Evolutionary conservation across 1,140 invertebrate species (phyloP), one percentile per base, ranked within the genome.

Genomic region (Spodoptera frugiperda): DNA sequence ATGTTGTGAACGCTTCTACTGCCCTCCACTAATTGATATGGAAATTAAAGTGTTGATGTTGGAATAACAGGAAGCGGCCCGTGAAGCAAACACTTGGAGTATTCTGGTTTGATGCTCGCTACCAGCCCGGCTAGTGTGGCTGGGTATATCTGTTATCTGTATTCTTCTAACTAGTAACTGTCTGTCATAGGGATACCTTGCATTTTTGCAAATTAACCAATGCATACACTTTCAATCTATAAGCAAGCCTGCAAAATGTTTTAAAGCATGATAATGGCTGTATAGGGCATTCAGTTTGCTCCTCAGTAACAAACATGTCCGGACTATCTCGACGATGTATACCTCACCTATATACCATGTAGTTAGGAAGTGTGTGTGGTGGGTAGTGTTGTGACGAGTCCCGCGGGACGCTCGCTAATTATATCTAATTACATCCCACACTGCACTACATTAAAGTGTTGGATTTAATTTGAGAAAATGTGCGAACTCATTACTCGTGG

Each of bases 31-130:
- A 67, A 67, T 67, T 67, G 39, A 46, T 67, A 67, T 67, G 63
- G 63, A 67, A 67, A 67, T 67, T 67, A 49, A 67, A 46, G 44
- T 67, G 59, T 63, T 63, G 57, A 61, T 63, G 59, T 63, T 63
- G 33, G 33, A 63, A 63, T 63, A 63, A 63, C 59, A 63, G 59
- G 59, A 63, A 67, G 63, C 63, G 63, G 48, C 5, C 10, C 15
- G 44, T 65, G 44, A n/a, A 61, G 15, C 33, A 17, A 61, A 61
- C 30, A 61, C 11, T 61, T 15, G 54, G 14, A 30, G 14, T 10
- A 15, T 3, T 63, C 44, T 44, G 59, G 44, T 44, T 63, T 63
- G 59, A 17, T 63, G 6, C 15, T 63, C 15, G 30, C 30, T 53
- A 2, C 4, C 14, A n/a, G 57, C 25, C 14, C 3, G 25, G 25